Conservation (phyloP, 1,140 invertebrate species). For the Sweltsa coloradensis region DNA sequence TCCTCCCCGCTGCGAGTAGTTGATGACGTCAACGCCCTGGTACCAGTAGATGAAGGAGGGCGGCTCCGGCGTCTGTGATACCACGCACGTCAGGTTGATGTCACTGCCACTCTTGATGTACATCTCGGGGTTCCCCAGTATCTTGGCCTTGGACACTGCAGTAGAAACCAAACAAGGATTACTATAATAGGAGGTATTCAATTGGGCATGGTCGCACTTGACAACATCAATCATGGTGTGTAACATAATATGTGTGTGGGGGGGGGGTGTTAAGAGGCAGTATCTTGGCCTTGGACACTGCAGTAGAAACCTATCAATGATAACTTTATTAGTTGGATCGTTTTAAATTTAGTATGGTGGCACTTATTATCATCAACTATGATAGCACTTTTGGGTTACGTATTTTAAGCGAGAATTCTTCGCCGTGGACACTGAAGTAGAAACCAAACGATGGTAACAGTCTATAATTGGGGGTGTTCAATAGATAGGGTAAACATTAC, state of each 20-base stretch:
- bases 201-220: too few relatives aligned
- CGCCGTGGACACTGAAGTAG: constrained; percentile 73
- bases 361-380: too few relatives aligned
- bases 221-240: too few relatives aligned
- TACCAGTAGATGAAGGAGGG: constrained; percentile 88
- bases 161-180: constrained; percentile 25
- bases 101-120: constrained; percentile 80
- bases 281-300: constrained; percentile 83
- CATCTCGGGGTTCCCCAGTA: constrained; percentile 68
- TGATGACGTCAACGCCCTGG: constrained; percentile 71
- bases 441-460: too few relatives aligned
- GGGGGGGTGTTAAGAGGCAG: too few relatives aligned
- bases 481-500: too few relatives aligned
- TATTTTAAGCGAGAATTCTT: too few relatives aligned
- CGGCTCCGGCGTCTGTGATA: constrained; percentile 73
- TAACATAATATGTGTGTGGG: too few relatives aligned
- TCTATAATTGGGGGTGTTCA: too few relatives aligned
- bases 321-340: constrained; percentile 13
- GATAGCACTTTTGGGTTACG: too few relatives aligned
- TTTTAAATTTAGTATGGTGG: too few relatives aligned
- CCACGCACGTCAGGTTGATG: constrained; percentile 81
- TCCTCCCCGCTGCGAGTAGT: constrained; percentile 72
- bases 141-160: constrained; percentile 80
- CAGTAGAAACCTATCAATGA: constrained; percentile 27
- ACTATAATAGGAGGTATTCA: constrained; percentile 12